These are phyloP conservation scores for Coilia nasus DNA, from an alignment of 2,797 vertebrate genomes.

Conservation along the genomic window DNA sequence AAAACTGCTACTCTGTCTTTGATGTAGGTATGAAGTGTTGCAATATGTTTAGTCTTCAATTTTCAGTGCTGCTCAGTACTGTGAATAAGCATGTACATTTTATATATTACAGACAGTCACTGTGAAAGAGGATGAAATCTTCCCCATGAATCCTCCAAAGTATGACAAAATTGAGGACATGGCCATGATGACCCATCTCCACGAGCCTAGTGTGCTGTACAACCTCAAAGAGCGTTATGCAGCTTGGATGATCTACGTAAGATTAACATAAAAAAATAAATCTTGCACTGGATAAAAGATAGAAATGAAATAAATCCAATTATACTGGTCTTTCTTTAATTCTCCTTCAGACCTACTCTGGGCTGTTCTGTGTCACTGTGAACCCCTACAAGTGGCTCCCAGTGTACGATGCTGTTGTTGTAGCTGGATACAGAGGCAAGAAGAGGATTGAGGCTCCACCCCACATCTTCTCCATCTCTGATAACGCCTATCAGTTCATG, in stretches of 20 bases:
- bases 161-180: conserved; percentile 93
- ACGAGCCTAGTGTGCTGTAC: conserved; percentile 67
- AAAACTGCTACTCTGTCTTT: too few relatives aligned
- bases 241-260: too few relatives aligned
- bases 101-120: conserved; percentile 47
- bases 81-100: not conserved
- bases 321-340: not conserved
- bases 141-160: conserved; percentile 87
- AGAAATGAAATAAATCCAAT: not conserved
- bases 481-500: conserved; percentile 84
- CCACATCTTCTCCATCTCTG: conserved; percentile 87
- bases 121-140: conserved; percentile 64
- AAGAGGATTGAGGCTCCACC: conserved; percentile 83
- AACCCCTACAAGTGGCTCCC: conserved; percentile 86
- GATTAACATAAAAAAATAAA: too few relatives aligned
- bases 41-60: too few relatives aligned
- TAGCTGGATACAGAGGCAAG: conserved; percentile 78
- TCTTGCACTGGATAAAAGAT: conserved; percentile 62
- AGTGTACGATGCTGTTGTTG: conserved; percentile 77
- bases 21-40: too few relatives aligned
- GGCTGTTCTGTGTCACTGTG: conserved; percentile 77
- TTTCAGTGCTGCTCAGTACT: not conserved
- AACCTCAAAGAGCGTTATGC: too few relatives aligned
- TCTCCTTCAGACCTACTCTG: conserved; percentile 50
- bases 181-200: conserved; percentile 94